These are phyloP conservation scores for Anarhynchus alexandrinus DNA, from an alignment of 2,113 vertebrate genomes.

Conservation along the genomic window DNA sequence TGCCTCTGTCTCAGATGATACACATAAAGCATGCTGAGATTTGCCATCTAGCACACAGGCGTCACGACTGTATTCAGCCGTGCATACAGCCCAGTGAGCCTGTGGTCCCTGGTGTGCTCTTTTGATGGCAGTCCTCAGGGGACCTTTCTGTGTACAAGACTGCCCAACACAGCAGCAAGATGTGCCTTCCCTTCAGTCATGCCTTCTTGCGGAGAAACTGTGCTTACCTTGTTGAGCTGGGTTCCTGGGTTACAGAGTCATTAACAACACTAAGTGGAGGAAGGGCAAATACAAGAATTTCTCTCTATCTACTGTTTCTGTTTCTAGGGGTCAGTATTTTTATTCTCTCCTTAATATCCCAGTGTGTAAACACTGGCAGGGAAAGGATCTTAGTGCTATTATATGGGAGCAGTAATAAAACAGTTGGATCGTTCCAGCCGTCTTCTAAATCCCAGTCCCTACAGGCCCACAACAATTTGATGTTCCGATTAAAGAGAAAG, in stretches of 20 bases:
- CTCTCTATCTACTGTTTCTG: background rate
- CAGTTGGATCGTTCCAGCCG: background rate
- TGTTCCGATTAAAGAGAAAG: background rate
- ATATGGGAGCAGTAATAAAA: background rate
- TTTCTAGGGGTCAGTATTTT: background rate
- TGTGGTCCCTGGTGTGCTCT: background rate
- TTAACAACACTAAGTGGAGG: background rate
- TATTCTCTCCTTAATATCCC: background rate
- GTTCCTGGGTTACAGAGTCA: background rate
- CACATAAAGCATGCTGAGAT: no score
- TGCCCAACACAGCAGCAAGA: background rate
- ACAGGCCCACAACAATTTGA: background rate
- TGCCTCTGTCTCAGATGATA: no score
- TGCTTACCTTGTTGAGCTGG: background rate
- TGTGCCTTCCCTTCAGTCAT: background rate
- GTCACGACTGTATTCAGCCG: no score
- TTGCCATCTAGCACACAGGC: accelerated
- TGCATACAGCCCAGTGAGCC: background rate
- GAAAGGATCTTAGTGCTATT: background rate
- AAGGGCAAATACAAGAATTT: background rate
- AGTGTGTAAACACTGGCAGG: background rate
- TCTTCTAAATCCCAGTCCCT: background rate
- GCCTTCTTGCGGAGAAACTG: background rate
- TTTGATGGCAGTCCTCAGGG: background rate
- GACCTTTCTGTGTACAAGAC: background rate